Conservation (phyloP, 30 jellyfish, hydroid and myxozoan species). For the Euphysa ruthae region DNA sequence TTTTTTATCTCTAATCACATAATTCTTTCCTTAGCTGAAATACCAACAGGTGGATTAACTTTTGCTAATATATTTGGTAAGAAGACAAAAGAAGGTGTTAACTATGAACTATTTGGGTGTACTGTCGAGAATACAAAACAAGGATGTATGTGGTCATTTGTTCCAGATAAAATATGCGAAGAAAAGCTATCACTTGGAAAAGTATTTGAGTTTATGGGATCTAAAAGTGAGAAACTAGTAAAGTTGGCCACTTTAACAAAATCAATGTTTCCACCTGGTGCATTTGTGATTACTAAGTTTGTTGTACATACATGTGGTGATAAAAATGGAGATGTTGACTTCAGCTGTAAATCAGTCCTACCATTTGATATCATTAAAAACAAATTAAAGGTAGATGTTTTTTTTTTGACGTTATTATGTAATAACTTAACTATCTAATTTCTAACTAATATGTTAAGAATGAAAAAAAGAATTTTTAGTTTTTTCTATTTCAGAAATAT, state of each 20-base stretch:
- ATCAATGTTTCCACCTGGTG: conserved; percentile 11
- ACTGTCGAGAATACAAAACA: background rate
- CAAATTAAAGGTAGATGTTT: conserved; percentile 22
- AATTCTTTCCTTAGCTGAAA: too few species aligned
- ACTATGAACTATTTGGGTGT: conserved; percentile 15
- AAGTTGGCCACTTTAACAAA: conserved; percentile 9
- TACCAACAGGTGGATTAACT: background rate
- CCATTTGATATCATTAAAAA: conserved; percentile 62
- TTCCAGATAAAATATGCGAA: conserved; percentile 16
- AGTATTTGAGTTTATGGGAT: background rate
- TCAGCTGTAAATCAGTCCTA: conserved; percentile 3
- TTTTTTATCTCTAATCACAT: too few species aligned
- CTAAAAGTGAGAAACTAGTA: background rate
- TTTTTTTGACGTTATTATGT: too few species aligned
- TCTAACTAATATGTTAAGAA: too few species aligned
- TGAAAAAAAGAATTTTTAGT: too few species aligned
- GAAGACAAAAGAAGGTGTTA: conserved; percentile 12
- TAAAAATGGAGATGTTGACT: conserved; percentile 2
- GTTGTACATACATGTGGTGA: conserved; percentile 1
- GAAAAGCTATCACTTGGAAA: conserved; percentile 22
- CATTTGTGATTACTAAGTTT: background rate
- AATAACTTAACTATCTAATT: too few species aligned
- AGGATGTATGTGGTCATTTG: background rate
- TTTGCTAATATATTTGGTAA: conserved; percentile 10
- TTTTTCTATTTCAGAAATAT: too few species aligned